Evolutionary conservation across 2,113 vertebrate species (phyloP), one percentile per base, ranked within the genome.

Genomic region (Marmota monax): DNA sequence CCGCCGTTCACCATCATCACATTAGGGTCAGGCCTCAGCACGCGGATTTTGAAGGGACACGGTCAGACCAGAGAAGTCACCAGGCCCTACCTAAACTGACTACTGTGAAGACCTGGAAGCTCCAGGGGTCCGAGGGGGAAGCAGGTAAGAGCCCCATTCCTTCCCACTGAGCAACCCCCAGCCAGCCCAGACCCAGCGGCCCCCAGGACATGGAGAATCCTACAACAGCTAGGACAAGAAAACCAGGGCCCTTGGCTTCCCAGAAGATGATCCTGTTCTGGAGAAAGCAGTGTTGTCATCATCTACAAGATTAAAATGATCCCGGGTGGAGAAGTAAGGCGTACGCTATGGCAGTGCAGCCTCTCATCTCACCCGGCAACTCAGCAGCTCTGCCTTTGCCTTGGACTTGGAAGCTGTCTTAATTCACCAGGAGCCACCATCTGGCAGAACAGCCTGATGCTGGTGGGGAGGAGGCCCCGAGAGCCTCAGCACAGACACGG

Each of bases 251-350:
- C 4, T 42, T 10, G 1, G 2, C 18, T 11, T 76, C 17, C 61
- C 25, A 1, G 13, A 0, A 14, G 5, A 13, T 1, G 11, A 5
- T 0, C 4, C 53, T 29, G 7, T 13, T 53, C 51, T 53, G 51
- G 51, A 14, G 51, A 16, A 53, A 53, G 51, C 51, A 53, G 51
- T 4, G 51, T 14, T 53, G 51, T 53, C 32, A 39, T n/a, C 61
- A 29, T 39, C 29, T 18, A 14, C 23, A 51, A 48, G 2, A 32
- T 13, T 12, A 27, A 20, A 23, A 6, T 5, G 1, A 12, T 25
- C 37, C 4, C 4, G 14, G 23, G 6, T 1, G 6, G 6, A 27
- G 4, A 2, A 5, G 34, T 13, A 10, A 2, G n/a, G 10, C 29
- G 3, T 13, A 9, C 72, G 32, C 1, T 5, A 25, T 4, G 12